These are phyloP conservation scores for Phyllotis vaccarum DNA, from an alignment of 2,797 vertebrate species.

Conservation along the genomic window DNA sequence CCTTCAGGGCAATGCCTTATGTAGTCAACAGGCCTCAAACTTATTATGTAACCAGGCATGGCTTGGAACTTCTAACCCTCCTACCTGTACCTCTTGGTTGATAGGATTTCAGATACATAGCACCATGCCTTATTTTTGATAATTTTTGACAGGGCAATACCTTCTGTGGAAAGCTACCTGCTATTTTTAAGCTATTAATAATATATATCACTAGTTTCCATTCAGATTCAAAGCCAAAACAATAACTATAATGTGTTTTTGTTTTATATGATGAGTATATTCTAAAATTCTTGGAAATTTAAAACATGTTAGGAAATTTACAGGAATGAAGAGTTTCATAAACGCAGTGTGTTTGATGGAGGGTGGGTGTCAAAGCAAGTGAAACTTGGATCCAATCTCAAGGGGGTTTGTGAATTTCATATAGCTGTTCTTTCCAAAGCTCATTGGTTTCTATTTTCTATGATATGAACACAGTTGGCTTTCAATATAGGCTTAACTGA, in stretches of 20 bases:
- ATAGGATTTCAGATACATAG: not conserved
- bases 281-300: constrained; percentile 44
- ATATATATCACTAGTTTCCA: not conserved
- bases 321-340: constrained; percentile 28
- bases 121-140: not conserved
- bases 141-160: not conserved
- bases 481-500: constrained; percentile 10
- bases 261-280: not conserved
- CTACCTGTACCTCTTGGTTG: not conserved
- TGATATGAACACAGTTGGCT: constrained; percentile 20
- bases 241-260: not conserved
- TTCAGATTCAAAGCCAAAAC: constrained; percentile 7
- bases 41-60: not conserved
- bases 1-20: not conserved
- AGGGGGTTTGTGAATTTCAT: constrained; percentile 6
- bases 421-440: not conserved
- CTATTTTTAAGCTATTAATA: not conserved
- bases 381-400: not conserved
- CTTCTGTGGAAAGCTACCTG: not conserved
- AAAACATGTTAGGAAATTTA: constrained; percentile 48
- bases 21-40: not conserved
- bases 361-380: not conserved
- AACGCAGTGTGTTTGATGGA: not conserved
- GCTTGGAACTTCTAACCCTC: not conserved
- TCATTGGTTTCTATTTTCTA: constrained; percentile 24